Evolutionary conservation across 2,888 invertebrate species (phyloP).

Genomic region (Orthonevra nobilis): DNA sequence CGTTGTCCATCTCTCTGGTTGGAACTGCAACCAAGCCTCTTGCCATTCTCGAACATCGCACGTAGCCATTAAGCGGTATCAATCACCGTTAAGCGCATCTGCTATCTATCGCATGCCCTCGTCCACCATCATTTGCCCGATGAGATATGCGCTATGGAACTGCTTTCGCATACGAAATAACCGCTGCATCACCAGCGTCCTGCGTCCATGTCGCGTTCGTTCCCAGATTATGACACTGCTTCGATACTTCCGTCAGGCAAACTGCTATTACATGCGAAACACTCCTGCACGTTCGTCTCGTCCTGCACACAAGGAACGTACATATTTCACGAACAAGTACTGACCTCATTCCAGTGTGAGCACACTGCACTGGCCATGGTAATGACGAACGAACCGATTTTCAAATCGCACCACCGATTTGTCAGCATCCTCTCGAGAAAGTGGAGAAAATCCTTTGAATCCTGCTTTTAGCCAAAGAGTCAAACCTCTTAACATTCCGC

Average conservation of each 20-base stretch:
- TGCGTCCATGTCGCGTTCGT: slow-evolving; percentile 35
- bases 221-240: slow-evolving; percentile 53
- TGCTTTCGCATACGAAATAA: slow-evolving; percentile 55
- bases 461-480: slow-evolving; percentile 51
- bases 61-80: slow-evolving; percentile 59
- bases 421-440: slow-evolving; percentile 62
- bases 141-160: slow-evolving; percentile 39
- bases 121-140: not conserved
- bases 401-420: slow-evolving; percentile 60
- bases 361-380: slow-evolving; percentile 4
- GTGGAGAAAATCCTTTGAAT: slow-evolving; percentile 54
- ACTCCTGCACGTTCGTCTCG: not conserved
- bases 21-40: not conserved
- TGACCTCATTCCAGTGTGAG: slow-evolving; percentile 51
- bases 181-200: slow-evolving; percentile 25
- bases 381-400: slow-evolving; percentile 2
- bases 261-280: slow-evolving; percentile 19
- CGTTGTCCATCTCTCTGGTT: slow-evolving; percentile 19
- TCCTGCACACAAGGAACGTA: not conserved
- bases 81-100: slow-evolving; percentile 67
- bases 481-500: slow-evolving; percentile 66
- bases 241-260: slow-evolving; percentile 50
- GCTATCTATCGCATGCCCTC: slow-evolving; percentile 29
- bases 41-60: slow-evolving; percentile 29
- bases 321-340: slow-evolving; percentile 18